A percentile compares a stretch with the other conserved stretches of the same genome.
Conservation (phyloP, 92 coral and sea anemone species). For the Phenganax stokvisi region DNA sequence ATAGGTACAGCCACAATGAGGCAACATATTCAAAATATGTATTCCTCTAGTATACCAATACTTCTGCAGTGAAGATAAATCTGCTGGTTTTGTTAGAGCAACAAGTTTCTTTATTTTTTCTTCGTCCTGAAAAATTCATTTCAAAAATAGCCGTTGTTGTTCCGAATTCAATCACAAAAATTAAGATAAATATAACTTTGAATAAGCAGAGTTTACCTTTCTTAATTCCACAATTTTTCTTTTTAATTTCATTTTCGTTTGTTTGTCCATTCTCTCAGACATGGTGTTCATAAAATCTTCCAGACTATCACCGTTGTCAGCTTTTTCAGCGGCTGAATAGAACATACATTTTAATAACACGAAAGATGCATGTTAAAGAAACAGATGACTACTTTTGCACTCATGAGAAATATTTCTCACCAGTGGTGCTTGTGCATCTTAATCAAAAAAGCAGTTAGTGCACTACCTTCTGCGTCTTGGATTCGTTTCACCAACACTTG, state of each 20-base stretch:
- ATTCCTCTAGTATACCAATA: slow-evolving; percentile 32
- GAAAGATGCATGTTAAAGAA: neutral
- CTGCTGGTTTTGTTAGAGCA: slow-evolving; percentile 63
- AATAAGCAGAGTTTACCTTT: slow-evolving; percentile 49
- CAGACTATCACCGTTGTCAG: slow-evolving; percentile 60
- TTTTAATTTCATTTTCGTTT: slow-evolving; percentile 66
- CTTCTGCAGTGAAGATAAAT: slow-evolving; percentile 63
- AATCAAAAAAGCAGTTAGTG: neutral
- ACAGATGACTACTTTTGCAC: neutral
- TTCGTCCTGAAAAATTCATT: slow-evolving; percentile 53
- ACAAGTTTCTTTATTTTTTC: slow-evolving; percentile 68
- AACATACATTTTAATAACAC: neutral
- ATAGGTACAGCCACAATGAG: neutral
- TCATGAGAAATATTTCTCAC: too few relatives aligned
- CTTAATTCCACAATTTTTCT: slow-evolving; percentile 77
- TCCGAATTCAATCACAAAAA: too few relatives aligned
- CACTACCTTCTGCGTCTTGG: slow-evolving; percentile 41
- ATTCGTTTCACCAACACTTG: slow-evolving; percentile 37
- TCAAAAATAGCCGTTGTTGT: neutral
- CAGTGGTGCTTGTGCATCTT: neutral
- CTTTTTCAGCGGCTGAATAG: slow-evolving; percentile 34
- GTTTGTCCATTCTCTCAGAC: slow-evolving; percentile 66
- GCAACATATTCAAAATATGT: neutral
- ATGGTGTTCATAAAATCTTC: slow-evolving; percentile 79
- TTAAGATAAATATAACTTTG: too few relatives aligned